A percentile compares a stretch with the other conserved stretches of the same genome.
Conservation (phyloP, 2,797 vertebrate species). For the Helostoma temminkii region DNA sequence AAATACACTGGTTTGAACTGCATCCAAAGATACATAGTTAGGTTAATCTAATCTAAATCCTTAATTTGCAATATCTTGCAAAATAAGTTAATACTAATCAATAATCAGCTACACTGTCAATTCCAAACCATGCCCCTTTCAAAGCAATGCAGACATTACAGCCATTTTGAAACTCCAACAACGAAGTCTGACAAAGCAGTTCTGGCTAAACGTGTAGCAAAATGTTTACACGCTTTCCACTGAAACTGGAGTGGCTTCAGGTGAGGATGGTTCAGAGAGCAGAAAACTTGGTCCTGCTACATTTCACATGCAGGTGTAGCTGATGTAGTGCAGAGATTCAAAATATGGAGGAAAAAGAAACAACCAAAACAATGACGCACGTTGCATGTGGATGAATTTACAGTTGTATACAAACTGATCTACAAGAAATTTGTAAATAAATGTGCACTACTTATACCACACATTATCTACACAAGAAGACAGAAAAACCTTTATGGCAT, state of each 20-base stretch:
- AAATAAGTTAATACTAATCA: conserved; percentile 1
- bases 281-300: conserved; percentile 4
- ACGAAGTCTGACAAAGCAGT: not conserved
- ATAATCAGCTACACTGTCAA: conserved; percentile 15
- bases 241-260: conserved; percentile 13
- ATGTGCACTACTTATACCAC: conserved; percentile 26
- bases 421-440: conserved; percentile 5
- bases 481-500: conserved; percentile 20
- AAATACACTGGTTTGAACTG: no score
- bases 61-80: not conserved
- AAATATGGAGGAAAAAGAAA: conserved; percentile 82
- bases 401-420: conserved; percentile 4
- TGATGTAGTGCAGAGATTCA: conserved; percentile 34
- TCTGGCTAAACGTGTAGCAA: conserved; percentile 1
- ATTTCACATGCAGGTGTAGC: conserved; percentile 47
- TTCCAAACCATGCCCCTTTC: conserved; percentile 78
- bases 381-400: conserved; percentile 40
- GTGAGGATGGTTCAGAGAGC: not conserved
- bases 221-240: conserved; percentile 8
- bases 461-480: conserved; percentile 28
- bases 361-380: conserved; percentile 79
- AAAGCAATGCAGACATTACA: conserved; percentile 82
- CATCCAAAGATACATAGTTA: no score
- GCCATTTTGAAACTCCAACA: not conserved
- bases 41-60: not conserved